These are phyloP conservation scores for Mus musculus DNA, from an alignment of 2,113 vertebrate genomes.

Conservation along the genomic window GRCm39 chr7:70421001-70421500, in stretches of 20 bases:
- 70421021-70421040: not conserved
- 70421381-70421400: not conserved
- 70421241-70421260: not conserved
- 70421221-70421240: not conserved
- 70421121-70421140: not conserved
- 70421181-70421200: not conserved
- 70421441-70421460: not conserved
- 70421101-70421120: not conserved
- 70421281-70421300: not conserved
- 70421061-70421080: not conserved
- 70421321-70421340: not conserved
- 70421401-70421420: not conserved
- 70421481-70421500: not conserved
- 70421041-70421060: not conserved
- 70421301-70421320: not conserved
- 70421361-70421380: no score
- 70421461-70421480: not conserved
- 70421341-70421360: not conserved
- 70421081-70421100: not conserved
- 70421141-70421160: not conserved
- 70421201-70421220: not conserved
- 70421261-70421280: not conserved
- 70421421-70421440: not conserved
- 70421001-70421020: not conserved
- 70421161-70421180: not conserved